Evolutionary conservation across 2,888 invertebrate species (phyloP).

Genomic region (Aporophyla nigra): DNA sequence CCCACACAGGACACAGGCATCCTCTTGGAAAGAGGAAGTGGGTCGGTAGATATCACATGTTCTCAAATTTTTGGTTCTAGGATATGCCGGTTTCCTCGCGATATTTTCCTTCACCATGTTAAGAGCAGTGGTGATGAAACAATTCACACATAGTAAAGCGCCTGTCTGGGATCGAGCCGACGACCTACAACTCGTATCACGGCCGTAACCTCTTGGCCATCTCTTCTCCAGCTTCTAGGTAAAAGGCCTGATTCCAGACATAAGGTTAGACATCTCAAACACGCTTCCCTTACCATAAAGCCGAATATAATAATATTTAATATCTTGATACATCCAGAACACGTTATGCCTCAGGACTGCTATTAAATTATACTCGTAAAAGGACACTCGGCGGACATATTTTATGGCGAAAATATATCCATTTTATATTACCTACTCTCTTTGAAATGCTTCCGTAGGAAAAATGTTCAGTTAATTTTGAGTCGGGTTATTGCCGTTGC

Average conservation of each 20-base stretch:
- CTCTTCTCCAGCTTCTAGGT: too few species aligned
- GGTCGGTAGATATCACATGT: too few species aligned
- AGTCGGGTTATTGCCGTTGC: constrained; percentile 9
- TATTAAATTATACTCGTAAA: constrained; percentile 64
- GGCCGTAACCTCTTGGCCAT: too few species aligned
- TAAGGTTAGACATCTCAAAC: constrained; percentile 14
- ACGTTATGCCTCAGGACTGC: constrained; percentile 28
- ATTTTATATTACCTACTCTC: constrained; percentile 43
- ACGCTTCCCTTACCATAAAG: constrained; percentile 1
- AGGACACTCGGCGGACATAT: constrained; percentile 47
- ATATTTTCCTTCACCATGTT: too few species aligned
- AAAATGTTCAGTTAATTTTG: constrained; percentile 32
- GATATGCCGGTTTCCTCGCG: too few species aligned
- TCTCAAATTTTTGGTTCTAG: too few species aligned
- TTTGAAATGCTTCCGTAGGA: constrained; percentile 45
- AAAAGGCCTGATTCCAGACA: not conserved
- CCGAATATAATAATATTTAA: constrained; percentile 37
- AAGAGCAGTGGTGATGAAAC: too few species aligned
- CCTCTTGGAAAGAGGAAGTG: too few species aligned
- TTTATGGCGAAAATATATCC: constrained; percentile 61
- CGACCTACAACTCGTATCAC: too few species aligned
- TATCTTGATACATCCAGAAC: constrained; percentile 36
- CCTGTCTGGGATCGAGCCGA: too few species aligned
- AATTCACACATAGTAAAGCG: too few species aligned
- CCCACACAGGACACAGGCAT: too few species aligned